A percentile compares a stretch with the other conserved stretches of the same genome.
phyloP scores from a whole-genome alignment of 1,140 invertebrate genomes.

The Cherax quadricarinatus region DNA sequence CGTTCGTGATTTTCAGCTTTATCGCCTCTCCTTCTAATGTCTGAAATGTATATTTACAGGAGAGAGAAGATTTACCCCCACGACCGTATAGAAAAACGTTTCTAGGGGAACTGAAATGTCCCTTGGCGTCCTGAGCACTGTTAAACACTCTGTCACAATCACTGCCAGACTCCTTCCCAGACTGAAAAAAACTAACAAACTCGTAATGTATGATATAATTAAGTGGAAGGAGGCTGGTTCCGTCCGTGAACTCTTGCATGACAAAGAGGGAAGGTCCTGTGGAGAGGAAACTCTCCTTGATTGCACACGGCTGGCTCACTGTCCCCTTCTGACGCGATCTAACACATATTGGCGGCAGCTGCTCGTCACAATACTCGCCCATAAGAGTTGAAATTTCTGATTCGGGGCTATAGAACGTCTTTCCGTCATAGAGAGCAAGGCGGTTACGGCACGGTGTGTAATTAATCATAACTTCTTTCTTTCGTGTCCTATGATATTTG shows the following conservation, averaged over 20 bases:
- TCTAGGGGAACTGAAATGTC: conserved; percentile 60
- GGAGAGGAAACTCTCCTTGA: conserved; percentile 68
- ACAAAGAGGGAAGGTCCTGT: conserved; percentile 40
- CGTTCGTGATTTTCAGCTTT: conserved; percentile 58
- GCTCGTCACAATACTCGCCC: conserved; percentile 69
- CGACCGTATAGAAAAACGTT: conserved; percentile 62
- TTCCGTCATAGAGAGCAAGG: conserved; percentile 54
- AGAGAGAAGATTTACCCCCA: conserved; percentile 56
- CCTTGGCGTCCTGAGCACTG: conserved; percentile 16
- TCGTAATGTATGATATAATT: conserved; percentile 68
- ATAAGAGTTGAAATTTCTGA: conserved; percentile 27
- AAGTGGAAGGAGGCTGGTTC: conserved; percentile 61
- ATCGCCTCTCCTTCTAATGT: conserved; percentile 51
- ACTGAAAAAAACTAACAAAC: conserved; percentile 50
- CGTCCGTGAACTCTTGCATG: conserved; percentile 70
- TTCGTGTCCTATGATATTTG: conserved; percentile 68
- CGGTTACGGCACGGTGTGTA: conserved; percentile 64
- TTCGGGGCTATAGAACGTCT: background rate
- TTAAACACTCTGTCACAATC: conserved; percentile 53
- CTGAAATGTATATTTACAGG: conserved; percentile 66
- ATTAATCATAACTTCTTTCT: conserved; percentile 35
- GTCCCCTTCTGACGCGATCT: conserved; percentile 65
- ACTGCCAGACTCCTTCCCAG: conserved; percentile 30
- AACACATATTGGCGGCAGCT: conserved; percentile 68
- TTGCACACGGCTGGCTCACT: conserved; percentile 58